These are phyloP conservation scores for Azorinus chamasolen DNA, from an alignment of 2,888 invertebrate species.

Conservation along the genomic window DNA sequence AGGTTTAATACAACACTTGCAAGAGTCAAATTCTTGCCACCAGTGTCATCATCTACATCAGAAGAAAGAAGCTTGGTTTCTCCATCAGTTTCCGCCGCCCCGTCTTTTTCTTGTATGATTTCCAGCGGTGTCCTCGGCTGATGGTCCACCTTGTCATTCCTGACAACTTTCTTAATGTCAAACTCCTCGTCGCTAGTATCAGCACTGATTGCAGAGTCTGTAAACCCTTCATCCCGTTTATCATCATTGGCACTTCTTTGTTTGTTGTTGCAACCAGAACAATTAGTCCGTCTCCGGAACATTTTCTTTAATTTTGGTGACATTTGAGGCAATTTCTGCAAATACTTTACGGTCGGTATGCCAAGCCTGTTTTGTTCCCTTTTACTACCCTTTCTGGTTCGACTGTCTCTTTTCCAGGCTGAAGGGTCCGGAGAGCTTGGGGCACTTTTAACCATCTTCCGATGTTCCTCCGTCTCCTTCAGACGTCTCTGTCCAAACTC, in stretches of 20 bases:
- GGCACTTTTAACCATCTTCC: slow-evolving; percentile 68
- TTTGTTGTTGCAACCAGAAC: not conserved
- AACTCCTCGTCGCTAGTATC: too few relatives aligned
- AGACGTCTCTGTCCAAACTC: slow-evolving; percentile 80
- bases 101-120: slow-evolving; percentile 31
- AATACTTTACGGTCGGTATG: slow-evolving; percentile 46
- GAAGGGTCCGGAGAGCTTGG: slow-evolving; percentile 54
- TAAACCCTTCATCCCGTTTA: not conserved
- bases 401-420: slow-evolving; percentile 16
- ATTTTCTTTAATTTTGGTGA: slow-evolving; percentile 55
- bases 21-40: slow-evolving; percentile 17
- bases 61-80: too few relatives aligned
- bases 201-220: too few relatives aligned
- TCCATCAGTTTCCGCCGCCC: not conserved
- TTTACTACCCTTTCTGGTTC: slow-evolving; percentile 20
- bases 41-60: slow-evolving; percentile 19
- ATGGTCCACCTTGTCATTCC: too few relatives aligned
- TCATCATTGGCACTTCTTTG: not conserved
- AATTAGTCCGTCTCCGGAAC: slow-evolving; percentile 19
- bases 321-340: slow-evolving; percentile 41
- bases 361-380: slow-evolving; percentile 9
- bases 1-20: slow-evolving; percentile 52
- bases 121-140: not conserved
- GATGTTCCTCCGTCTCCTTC: slow-evolving; percentile 78
- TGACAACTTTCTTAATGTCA: too few relatives aligned